phyloP scores from a whole-genome alignment of 2,888 invertebrate genomes.

The Dryocosmus kuriphilus region DNA sequence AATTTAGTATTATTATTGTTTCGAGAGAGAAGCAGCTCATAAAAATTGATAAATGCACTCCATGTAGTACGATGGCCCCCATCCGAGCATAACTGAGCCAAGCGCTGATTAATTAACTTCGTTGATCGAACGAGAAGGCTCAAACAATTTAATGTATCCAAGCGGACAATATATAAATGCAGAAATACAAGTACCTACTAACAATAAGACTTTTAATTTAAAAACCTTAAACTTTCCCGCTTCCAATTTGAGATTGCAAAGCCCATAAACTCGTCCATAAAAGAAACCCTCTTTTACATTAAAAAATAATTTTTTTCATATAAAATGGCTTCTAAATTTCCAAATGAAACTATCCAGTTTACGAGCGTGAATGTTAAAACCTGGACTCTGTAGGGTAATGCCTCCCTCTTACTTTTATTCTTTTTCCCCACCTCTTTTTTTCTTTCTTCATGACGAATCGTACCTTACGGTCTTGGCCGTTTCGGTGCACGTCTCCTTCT shows the following conservation, averaged over 20 bases:
- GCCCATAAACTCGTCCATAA: constrained; percentile 25
- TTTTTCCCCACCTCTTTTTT: neutral
- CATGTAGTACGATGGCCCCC: too few species aligned
- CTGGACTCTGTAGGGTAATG: constrained; percentile 1
- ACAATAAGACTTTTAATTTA: neutral
- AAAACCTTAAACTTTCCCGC: neutral
- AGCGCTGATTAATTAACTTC: too few species aligned
- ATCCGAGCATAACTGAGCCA: too few species aligned
- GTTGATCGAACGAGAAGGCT: too few species aligned
- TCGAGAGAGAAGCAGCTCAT: too few species aligned
- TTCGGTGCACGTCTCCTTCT: constrained; percentile 18
- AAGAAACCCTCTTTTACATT: constrained; percentile 15
- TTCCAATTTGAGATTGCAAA: constrained; percentile 13
- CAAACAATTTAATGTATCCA: too few species aligned
- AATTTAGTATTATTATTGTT: too few species aligned
- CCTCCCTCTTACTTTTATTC: constrained; percentile 7
- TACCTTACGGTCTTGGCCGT: constrained; percentile 28
- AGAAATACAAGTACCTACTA: neutral
- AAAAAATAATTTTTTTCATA: constrained; percentile 26
- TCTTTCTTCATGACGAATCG: constrained; percentile 15
- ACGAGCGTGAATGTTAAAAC: constrained; percentile 28
- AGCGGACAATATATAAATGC: neutral
- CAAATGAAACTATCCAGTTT: constrained; percentile 27
- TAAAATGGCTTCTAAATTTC: constrained; percentile 20
- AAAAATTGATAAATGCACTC: too few species aligned